Base-by-base conservation (phyloP, 2,113 vertebrate genomes). In the Sturnus vulgaris region DNA sequence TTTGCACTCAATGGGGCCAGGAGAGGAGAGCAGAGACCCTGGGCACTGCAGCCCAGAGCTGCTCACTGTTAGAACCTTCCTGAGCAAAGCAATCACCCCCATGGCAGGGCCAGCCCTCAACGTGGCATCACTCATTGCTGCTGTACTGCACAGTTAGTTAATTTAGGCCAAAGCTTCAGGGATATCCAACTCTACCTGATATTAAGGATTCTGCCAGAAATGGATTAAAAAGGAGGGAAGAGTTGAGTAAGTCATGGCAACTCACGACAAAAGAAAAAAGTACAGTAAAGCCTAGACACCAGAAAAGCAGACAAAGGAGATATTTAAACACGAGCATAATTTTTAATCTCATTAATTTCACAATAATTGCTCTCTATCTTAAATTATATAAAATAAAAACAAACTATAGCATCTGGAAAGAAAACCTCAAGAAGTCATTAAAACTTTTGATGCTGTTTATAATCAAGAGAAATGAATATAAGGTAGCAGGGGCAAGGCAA, bases 1-100 rank as follows among this genome's bases (percentile, higher is more conserved):
- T 1, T 15, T 8, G 2, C 13, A 1, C 49, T 24, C 22, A 6
- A 1, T 0, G 1, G 33, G 65, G 65, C 63, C 57, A 49, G 47
- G 42, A 61, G 39, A 37, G 59, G 9, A 70, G 15, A 12, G 15
- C 1, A 0, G 23, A 37, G 0, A 9, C 9, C 23, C 23, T 1
- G 1, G 22, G 7, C 69, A 60, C 27, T 2, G 20, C 64, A 59
- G 7, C 53, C 53, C 88, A 28, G 77, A 28, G 35, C 44, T 55
- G 10, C 0, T 64, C 57, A 5, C 1, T 17, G 42, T 11, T 3
- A 31, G 59, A 64, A 23, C 55, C 28, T 39, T 37, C 35, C 37
- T 31, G 50, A 44, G 66, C 37, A 44, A 42, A 92, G 56, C 60
- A 33, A 27, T 21, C 39, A 33, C 4, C 23, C 5, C 44, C 81